phyloP scores from a whole-genome alignment of 2,797 vertebrate genomes.

The Danio choprae region DNA sequence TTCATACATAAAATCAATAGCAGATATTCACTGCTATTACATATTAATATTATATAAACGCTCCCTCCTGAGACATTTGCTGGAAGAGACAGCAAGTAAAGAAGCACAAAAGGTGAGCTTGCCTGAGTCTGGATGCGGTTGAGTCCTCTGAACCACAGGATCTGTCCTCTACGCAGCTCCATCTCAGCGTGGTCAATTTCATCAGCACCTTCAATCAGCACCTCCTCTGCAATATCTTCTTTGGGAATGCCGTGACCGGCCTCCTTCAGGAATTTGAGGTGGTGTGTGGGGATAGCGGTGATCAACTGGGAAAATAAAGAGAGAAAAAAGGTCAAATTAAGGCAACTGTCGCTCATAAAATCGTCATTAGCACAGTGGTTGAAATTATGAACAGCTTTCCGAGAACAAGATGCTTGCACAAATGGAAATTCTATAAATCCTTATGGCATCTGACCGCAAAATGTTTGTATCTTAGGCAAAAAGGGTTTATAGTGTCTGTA shows the following conservation, averaged over 20 bases:
- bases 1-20: too few relatives aligned
- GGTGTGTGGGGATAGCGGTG: constrained; percentile 89
- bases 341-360: constrained; percentile 7
- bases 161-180: constrained; percentile 95
- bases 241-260: constrained; percentile 92
- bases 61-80: background rate
- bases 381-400: background rate
- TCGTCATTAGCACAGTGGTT: background rate
- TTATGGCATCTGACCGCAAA: background rate
- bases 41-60: background rate
- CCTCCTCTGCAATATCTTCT: constrained; percentile 89
- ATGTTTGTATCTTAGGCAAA: background rate
- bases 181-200: constrained; percentile 97
- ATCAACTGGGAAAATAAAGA: constrained; percentile 80
- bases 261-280: constrained; percentile 95
- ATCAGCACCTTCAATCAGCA: constrained; percentile 85
- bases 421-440: background rate
- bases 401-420: background rate
- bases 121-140: constrained; percentile 99
- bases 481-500: background rate
- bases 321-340: background rate
- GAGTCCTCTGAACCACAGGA: constrained; percentile 98
- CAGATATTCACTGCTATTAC: background rate
- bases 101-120: constrained; percentile 54
- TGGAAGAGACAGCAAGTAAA: constrained; percentile 13